Evolutionary conservation across 2,113 vertebrate species (phyloP).

Genomic region (Leptosomus discolor): DNA sequence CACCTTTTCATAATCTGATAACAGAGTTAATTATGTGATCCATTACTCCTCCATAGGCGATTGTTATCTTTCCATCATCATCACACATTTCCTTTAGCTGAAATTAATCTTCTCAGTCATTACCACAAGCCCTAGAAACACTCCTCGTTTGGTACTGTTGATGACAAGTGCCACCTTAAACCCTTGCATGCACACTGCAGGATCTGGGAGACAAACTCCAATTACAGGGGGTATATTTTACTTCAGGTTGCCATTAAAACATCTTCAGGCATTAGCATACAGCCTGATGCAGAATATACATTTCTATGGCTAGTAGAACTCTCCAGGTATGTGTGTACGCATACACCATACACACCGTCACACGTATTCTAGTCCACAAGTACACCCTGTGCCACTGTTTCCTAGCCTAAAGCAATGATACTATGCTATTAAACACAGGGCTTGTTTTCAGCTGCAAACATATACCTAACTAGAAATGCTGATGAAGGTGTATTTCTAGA

Average conservation of each 20-base stretch:
- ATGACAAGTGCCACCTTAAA: neutral
- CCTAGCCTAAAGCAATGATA: neutral
- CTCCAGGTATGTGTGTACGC: rapidly evolving
- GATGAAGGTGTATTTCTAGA: neutral
- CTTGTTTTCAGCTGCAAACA: neutral
- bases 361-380: no score
- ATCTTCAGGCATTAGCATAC: neutral
- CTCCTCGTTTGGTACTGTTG: neutral
- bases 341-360: no score
- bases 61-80: conserved; percentile 59
- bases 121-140: neutral
- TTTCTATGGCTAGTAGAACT: no score
- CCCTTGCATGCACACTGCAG: rapidly evolving
- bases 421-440: neutral
- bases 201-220: neutral
- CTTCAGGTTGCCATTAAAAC: neutral
- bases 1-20: conserved; percentile 45
- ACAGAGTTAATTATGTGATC: conserved; percentile 47
- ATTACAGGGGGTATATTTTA: no score
- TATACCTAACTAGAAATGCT: neutral
- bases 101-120: conserved; percentile 32
- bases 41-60: conserved; percentile 5
- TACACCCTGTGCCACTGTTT: neutral
- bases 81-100: conserved; percentile 40
- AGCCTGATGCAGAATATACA: rapidly evolving